Conservation (phyloP, 2,113 vertebrate species). For the Gymnorhina tibicen region DNA sequence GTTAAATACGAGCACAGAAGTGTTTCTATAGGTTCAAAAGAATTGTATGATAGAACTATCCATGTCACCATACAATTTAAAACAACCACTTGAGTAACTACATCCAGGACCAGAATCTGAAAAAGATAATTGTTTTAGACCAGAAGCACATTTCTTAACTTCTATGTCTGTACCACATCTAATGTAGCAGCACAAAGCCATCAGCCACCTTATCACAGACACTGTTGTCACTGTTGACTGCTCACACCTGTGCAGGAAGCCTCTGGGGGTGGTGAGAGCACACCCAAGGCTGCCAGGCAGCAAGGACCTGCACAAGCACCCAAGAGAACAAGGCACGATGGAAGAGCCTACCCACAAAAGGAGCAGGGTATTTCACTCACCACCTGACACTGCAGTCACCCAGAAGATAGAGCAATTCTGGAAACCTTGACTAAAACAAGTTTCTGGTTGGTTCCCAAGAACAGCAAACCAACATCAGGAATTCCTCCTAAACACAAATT, state of each 20-base stretch:
- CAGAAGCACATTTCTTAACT: neutral
- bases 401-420: neutral
- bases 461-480: neutral
- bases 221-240: neutral
- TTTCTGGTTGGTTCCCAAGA: neutral
- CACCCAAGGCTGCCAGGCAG: neutral
- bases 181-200: neutral
- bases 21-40: neutral
- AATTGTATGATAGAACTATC: neutral
- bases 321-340: neutral
- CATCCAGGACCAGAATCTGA: neutral
- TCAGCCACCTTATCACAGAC: neutral
- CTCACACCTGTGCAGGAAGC: neutral
- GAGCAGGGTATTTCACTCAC: neutral
- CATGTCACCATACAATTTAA: neutral
- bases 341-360: neutral
- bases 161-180: neutral
- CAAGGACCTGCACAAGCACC: neutral
- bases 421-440: neutral
- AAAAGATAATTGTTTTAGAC: neutral
- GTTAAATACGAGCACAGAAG: neutral
- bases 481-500: neutral
- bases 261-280: neutral
- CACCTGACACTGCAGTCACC: neutral
- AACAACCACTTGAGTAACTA: neutral